These are phyloP conservation scores for Eupsittula cactorum DNA, from an alignment of 2,113 vertebrate species.

Conservation along the genomic window DNA sequence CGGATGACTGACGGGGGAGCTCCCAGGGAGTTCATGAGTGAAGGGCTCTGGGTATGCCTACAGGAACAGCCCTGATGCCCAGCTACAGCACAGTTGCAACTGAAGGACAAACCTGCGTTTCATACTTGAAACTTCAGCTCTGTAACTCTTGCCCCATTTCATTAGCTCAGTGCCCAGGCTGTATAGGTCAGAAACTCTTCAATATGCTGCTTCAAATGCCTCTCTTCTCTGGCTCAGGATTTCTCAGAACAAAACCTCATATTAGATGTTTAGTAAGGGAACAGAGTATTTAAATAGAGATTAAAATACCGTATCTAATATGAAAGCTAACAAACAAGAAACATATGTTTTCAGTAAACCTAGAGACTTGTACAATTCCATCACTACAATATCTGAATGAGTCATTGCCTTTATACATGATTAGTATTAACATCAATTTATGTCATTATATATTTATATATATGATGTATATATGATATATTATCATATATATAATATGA, in stretches of 20 bases:
- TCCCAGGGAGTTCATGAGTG: not conserved
- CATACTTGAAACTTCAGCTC: not conserved
- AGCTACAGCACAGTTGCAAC: not conserved
- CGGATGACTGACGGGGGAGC: not conserved
- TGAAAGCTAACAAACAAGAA: not conserved
- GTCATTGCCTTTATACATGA: not conserved
- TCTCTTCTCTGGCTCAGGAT: not conserved
- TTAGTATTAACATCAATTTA: not conserved
- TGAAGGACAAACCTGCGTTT: not conserved
- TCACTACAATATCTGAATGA: not conserved
- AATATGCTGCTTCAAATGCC: not conserved
- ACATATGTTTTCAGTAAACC: not conserved
- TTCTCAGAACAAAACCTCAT: not conserved
- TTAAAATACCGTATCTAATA: not conserved
- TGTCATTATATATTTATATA: no score
- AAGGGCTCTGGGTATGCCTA: not conserved
- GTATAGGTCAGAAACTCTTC: not conserved
- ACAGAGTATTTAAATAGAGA: not conserved
- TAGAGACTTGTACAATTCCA: not conserved
- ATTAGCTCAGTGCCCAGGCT: not conserved
- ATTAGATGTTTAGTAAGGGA: not conserved
- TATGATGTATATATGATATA: no score
- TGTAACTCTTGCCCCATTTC: not conserved
- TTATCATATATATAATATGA: no score
- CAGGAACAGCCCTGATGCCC: not conserved